These are phyloP conservation scores for Podotricha telesiphe DNA, from an alignment of 2,888 invertebrate genomes.

Conservation along the genomic window DNA sequence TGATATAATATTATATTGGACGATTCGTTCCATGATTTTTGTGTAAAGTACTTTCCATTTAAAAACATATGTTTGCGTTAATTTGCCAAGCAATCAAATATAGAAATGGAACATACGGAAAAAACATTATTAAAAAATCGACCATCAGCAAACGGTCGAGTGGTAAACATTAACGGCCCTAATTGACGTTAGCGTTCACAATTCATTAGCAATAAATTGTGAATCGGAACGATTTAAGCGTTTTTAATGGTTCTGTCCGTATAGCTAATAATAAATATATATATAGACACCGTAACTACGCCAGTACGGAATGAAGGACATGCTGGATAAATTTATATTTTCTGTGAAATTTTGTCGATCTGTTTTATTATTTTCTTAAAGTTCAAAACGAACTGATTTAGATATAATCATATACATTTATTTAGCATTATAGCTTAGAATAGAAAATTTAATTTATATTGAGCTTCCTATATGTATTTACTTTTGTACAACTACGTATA, in stretches of 20 bases:
- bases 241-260: neutral
- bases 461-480: too few species aligned
- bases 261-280: neutral
- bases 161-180: constrained; percentile 33
- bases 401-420: too few species aligned
- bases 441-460: too few species aligned
- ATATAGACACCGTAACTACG: neutral
- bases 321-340: neutral
- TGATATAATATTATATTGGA: too few species aligned
- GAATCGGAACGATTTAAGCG: neutral
- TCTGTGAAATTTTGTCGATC: neutral
- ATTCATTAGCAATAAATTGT: constrained; percentile 33
- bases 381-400: neutral
- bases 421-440: too few species aligned
- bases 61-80: neutral
- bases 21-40: too few species aligned
- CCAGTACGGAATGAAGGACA: neutral
- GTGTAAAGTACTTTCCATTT: too few species aligned
- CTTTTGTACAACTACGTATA: too few species aligned
- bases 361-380: neutral
- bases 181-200: constrained; percentile 40
- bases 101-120: constrained; percentile 10
- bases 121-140: constrained; percentile 23
- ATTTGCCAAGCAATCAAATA: neutral
- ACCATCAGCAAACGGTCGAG: constrained; percentile 37